A percentile compares a stretch with the other conserved stretches of the same genome.
Evolutionary conservation across 2,888 invertebrate genomes (phyloP).

Genomic region (Cephalotes varians): DNA sequence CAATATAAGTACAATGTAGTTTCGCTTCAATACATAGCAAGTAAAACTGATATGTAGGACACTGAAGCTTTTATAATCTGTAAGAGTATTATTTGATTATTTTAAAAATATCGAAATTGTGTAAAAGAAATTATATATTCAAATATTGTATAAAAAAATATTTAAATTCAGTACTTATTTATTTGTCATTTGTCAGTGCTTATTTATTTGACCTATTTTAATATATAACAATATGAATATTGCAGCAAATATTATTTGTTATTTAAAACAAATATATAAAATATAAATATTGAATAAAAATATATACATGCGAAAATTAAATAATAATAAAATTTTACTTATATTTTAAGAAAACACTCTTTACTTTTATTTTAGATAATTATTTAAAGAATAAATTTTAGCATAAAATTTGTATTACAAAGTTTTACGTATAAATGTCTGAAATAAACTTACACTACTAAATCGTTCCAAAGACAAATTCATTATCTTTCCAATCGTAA

Average conservation of each 20-base stretch:
- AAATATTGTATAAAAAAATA: no score
- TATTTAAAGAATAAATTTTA: background rate
- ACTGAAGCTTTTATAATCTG: conserved; percentile 65
- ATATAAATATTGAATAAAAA: no score
- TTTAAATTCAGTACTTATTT: background rate
- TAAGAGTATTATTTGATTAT: conserved; percentile 19
- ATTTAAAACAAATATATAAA: background rate
- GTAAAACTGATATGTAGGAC: conserved; percentile 58
- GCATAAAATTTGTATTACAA: background rate
- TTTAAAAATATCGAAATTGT: background rate
- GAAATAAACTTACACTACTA: conserved; percentile 48
- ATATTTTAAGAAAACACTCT: background rate
- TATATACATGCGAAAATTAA: no score
- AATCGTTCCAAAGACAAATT: conserved; percentile 60
- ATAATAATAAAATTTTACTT: no score
- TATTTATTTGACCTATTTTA: no score
- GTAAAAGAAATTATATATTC: no score
- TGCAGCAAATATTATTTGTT: background rate
- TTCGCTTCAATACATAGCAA: conserved; percentile 50
- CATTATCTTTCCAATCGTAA: conserved; percentile 65
- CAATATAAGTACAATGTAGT: background rate
- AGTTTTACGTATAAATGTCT: background rate
- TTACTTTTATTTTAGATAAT: background rate
- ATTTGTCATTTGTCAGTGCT: background rate
- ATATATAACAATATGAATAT: background rate